Base-by-base conservation (phyloP, 2,113 vertebrate species). In the Acinonyx jubatus region DNA sequence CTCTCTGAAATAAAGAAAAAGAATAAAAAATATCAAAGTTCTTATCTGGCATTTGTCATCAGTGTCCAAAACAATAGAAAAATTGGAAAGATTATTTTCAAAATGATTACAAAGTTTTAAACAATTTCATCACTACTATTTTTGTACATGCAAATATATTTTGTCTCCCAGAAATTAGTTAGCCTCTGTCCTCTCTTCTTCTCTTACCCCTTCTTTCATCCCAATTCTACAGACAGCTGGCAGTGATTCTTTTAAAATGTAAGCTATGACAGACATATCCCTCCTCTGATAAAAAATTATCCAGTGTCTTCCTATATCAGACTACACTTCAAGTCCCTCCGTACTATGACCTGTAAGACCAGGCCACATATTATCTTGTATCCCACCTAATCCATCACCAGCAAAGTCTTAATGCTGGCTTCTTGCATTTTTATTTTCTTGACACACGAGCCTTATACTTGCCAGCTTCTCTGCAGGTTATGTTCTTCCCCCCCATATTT, bases 211-310 rank as follows among this genome's bases (percentile, higher is more conserved):
- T 83, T 19, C 3, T 27, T 31, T 4, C 36, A 41, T 14, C 2
- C 4, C 2, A 63, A 1, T 36, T 38, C 71, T 27, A 50, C 3
- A 7, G 79, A 38, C 3, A 41, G 6, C 2, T 25, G n/a, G 2
- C 7, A 76, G 1, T 12, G 8, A 84, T 84, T 5, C 23, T 71
- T 88, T 76, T 48, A 63, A 41, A 84, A 84, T 55, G 13, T 45
- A 21, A 79, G 7, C 45, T 33, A 10, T 45, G 2, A 2, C 16
- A 74, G 2, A 2, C 14, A 74, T 63, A 4, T 4, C 1, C 14
- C 15, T 81, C 79, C 65, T 65, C 7, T 50, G 16, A 52, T 69
- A 19, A 96, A 89, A 93, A 94, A 57, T n/a, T 89, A 50, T 87
- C 29, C 36, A 68, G 2, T 29, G 1, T 45, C 45, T 66, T 88